Conservation (phyloP, 2,113 vertebrate genomes). For the Oryctolagus cuniculus region DNA sequence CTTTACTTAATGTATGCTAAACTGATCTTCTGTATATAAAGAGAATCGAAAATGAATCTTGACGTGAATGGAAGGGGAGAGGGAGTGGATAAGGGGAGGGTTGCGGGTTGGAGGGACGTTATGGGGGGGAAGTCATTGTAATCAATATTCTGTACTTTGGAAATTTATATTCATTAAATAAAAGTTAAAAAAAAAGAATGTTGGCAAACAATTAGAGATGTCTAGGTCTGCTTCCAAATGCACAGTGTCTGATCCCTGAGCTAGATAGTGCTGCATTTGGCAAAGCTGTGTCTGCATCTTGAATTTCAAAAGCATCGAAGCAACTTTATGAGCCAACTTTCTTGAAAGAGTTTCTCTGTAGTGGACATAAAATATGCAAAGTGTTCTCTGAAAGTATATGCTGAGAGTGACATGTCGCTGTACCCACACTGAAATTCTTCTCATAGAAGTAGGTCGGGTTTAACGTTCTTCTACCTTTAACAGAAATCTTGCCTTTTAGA, state of each 20-base stretch:
- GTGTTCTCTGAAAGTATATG: not conserved
- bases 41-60: too few species aligned
- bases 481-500: slow-evolving; percentile 43
- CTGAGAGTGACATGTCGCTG: not conserved
- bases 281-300: slow-evolving; percentile 31
- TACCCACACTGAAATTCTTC: slow-evolving; percentile 16
- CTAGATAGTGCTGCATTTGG: slow-evolving; percentile 50
- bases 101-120: too few species aligned
- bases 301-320: slow-evolving; percentile 71
- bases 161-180: too few species aligned
- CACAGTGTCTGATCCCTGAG: slow-evolving; percentile 58
- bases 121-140: too few species aligned
- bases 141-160: too few species aligned
- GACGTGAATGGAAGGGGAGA: too few species aligned
- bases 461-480: slow-evolving; percentile 45
- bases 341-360: slow-evolving; percentile 53
- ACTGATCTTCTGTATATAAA: too few species aligned
- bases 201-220: slow-evolving; percentile 68
- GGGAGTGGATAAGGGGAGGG: too few species aligned
- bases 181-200: too few species aligned
- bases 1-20: too few species aligned
- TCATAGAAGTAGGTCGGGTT: slow-evolving; percentile 1
- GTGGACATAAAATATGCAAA: slow-evolving; percentile 68
- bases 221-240: slow-evolving; percentile 62
- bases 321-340: slow-evolving; percentile 59